Evolutionary conservation across 2,797 vertebrate species (phyloP).

Genomic region (Cottoperca gobio): DNA sequence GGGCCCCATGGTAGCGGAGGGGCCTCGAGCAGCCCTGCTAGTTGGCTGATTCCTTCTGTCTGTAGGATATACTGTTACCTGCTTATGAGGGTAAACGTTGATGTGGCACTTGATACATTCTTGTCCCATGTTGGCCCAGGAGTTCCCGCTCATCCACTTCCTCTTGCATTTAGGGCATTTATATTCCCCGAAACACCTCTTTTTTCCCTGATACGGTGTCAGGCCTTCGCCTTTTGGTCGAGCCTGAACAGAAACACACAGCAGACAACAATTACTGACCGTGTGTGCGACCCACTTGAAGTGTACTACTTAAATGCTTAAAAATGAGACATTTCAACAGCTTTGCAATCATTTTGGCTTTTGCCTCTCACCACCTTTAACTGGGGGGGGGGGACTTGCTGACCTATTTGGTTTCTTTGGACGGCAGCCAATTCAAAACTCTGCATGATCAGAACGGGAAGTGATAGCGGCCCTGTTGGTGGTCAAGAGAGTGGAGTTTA

Average conservation of each 20-base stretch:
- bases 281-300: background rate
- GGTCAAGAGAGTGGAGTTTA: conserved; percentile 40
- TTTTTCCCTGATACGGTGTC: conserved; percentile 97
- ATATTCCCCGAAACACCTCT: conserved; percentile 98
- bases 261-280: background rate
- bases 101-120: conserved; percentile 99
- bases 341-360: conserved; percentile 51
- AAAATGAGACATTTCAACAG: conserved; percentile 13
- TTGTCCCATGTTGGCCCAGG: conserved; percentile 99
- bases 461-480: conserved; percentile 55
- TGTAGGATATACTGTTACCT: conserved; percentile 82
- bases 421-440: conserved; percentile 47
- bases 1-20: background rate
- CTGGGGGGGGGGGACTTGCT: conserved; percentile 25
- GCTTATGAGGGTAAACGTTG: conserved; percentile 99
- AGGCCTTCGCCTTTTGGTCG: conserved; percentile 96
- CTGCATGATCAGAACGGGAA: conserved; percentile 52
- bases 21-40: background rate
- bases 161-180: conserved; percentile 99
- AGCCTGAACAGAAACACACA: conserved; percentile 83
- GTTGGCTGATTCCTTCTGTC: background rate
- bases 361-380: conserved; percentile 52
- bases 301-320: background rate
- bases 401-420: conserved; percentile 65
- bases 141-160: conserved; percentile 99